Evolutionary conservation across 2,888 invertebrate species (phyloP), one percentile per base, ranked within the genome.

Genomic region (Cremastobaeus sp.): DNA sequence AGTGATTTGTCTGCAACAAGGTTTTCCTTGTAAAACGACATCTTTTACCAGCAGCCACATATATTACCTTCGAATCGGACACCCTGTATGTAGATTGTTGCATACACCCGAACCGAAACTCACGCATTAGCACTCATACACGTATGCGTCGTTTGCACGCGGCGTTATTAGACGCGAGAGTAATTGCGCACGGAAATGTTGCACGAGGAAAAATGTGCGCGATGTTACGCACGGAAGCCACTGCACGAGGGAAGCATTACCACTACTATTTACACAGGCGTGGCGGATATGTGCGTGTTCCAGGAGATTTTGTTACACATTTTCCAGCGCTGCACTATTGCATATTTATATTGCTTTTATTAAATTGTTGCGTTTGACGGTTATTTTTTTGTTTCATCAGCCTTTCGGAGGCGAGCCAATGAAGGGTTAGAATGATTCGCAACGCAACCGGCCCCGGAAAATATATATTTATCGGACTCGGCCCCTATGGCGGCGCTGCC

Each of bases 121-220:
- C 69, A 54, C 54, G 54, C 69, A 60, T 60, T 60, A 69, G 55
- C 62, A 62, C 70, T 9, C 41, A 55, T 35, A 55, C 55, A 47
- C 25, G 34, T 18, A 17, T 11, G 20, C 17, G 32, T 9, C 55
- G 50, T 65, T 71, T 72, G 60, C 62, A 68, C 73, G 55, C 72
- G 54, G 73, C 64, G 62, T 73, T 68, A 73, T 73, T 73, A 73
- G 73, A 73, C 62, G 73, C 68, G 64, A 68, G 73, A 73, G 62
- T 73, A 73, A 73, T 73, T 73, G 73, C 73, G 68, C 73, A 62
- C 73, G 73, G 73, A 73, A 73, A 73, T 73, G 68, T 66, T 73
- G 60, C 64, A 62, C 73, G 73, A 68, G 73, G 57, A 73, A 73
- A 73, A 73, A 73, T 73, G 73, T 73, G 60, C 50, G 43, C 73